These are phyloP conservation scores for Spicauda simplicius DNA, from an alignment of 2,888 invertebrate species.

Conservation along the genomic window DNA sequence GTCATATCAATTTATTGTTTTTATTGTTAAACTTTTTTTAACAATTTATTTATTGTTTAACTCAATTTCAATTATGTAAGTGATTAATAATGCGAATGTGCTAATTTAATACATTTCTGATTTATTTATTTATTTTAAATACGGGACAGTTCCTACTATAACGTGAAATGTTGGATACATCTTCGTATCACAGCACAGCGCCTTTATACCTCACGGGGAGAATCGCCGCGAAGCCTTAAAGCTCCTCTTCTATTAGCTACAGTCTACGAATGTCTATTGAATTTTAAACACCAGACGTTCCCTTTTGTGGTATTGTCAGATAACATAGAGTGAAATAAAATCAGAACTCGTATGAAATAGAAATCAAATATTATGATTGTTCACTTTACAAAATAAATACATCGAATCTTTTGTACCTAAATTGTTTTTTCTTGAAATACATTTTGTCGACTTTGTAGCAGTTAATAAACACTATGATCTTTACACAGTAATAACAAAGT, in stretches of 20 bases:
- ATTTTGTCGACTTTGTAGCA: no score
- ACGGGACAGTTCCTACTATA: slow-evolving; percentile 4
- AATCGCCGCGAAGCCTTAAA: slow-evolving; percentile 22
- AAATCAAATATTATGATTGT: no score
- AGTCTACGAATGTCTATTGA: slow-evolving; percentile 39
- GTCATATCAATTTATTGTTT: no score
- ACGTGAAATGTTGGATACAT: slow-evolving; percentile 35
- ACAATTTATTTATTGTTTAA: no score
- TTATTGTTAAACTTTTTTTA: no score
- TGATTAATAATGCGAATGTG: no score
- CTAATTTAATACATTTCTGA: no score
- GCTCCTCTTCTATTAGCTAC: slow-evolving; percentile 16
- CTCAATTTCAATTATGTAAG: no score
- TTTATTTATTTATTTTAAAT: not conserved
- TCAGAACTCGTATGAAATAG: not conserved
- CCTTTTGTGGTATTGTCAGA: slow-evolving; percentile 19
- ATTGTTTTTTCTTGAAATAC: no score
- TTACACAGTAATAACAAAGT: not conserved
- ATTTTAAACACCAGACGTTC: slow-evolving; percentile 45
- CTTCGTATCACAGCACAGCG: slow-evolving; percentile 8
- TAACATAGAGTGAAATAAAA: slow-evolving; percentile 11
- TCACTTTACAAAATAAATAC: no score
- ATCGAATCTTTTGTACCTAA: no score
- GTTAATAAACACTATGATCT: no score
- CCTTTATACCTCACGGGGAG: slow-evolving; percentile 47